These are phyloP conservation scores for Apis laboriosa DNA, from an alignment of 1,140 invertebrate species.

Conservation along the genomic window DNA sequence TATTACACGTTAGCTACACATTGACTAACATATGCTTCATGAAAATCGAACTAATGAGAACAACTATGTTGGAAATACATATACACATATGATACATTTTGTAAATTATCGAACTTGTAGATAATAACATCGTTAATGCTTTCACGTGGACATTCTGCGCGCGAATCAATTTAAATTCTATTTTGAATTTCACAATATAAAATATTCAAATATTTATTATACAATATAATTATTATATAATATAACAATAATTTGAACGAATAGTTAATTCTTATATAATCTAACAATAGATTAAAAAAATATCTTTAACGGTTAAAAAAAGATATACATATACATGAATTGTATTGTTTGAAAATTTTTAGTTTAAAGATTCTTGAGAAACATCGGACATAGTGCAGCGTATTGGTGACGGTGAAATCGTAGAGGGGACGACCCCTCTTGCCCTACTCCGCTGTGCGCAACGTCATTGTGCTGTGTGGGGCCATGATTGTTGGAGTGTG, in stretches of 20 bases:
- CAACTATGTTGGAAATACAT: not conserved
- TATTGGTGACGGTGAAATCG: constrained; percentile 58
- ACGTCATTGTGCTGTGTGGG: constrained; percentile 53
- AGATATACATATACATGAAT: not conserved
- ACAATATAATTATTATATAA: not conserved
- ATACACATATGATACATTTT: not conserved
- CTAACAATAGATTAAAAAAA: too few species aligned
- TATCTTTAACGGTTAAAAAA: not conserved
- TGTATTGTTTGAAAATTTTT: constrained; percentile 42
- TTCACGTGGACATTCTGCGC: not conserved
- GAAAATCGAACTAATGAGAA: constrained; percentile 13
- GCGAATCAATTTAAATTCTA: constrained; percentile 15
- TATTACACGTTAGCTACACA: not conserved
- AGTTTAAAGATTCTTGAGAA: constrained; percentile 55
- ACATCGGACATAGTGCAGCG: constrained; percentile 21
- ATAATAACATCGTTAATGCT: not conserved
- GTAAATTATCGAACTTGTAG: not conserved
- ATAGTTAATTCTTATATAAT: not conserved
- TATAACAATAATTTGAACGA: not conserved
- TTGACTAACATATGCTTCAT: not conserved
- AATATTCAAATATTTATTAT: not conserved
- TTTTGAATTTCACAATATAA: not conserved
- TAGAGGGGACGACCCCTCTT: constrained; percentile 30
- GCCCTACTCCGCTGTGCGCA: constrained; percentile 26
- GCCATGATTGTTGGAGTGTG: constrained; percentile 47